Percentiles rank a stretch among this genome's conserved stretches.
phyloP scores from a whole-genome alignment of 1,140 invertebrate genomes.

The Leptestheria dahalacensis region DNA sequence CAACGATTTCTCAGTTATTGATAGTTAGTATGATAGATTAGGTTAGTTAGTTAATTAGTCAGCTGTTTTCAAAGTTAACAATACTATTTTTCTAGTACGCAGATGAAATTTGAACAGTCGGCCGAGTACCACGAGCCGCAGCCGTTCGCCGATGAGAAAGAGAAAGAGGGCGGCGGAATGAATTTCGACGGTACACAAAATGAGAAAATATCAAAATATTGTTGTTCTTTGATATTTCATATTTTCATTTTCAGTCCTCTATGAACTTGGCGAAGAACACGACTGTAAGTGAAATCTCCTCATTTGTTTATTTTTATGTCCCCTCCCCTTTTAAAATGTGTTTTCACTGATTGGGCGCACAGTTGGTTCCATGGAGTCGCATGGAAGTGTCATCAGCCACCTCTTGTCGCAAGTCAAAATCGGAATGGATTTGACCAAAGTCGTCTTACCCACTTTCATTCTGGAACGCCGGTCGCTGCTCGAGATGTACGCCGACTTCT shows the following conservation, averaged over 20 bases:
- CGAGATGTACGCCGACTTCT: slow-evolving; percentile 97
- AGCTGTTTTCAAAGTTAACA: no score
- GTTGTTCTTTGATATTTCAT: neutral
- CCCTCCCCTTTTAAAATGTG: neutral
- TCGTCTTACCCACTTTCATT: slow-evolving; percentile 91
- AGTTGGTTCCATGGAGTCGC: slow-evolving; percentile 71
- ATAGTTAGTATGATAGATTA: slow-evolving; percentile 18
- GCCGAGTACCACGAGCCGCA: neutral
- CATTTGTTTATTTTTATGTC: neutral
- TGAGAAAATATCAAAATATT: neutral
- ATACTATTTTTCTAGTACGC: neutral
- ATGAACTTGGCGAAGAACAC: slow-evolving; percentile 73
- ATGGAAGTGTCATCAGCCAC: slow-evolving; percentile 87
- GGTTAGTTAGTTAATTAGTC: neutral
- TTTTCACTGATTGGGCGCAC: slow-evolving; percentile 10
- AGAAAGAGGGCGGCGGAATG: neutral
- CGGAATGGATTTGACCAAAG: slow-evolving; percentile 97
- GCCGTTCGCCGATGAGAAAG: neutral
- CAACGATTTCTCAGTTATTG: no score
- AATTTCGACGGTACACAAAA: neutral
- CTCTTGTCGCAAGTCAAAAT: slow-evolving; percentile 91
- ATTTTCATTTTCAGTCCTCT: slow-evolving; percentile 39
- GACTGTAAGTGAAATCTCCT: slow-evolving; percentile 50
- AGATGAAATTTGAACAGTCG: neutral
- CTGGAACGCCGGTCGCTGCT: slow-evolving; percentile 84